These are phyloP conservation scores for Florisuga fusca DNA, from an alignment of 2,797 vertebrate genomes.

Conservation along the genomic window DNA sequence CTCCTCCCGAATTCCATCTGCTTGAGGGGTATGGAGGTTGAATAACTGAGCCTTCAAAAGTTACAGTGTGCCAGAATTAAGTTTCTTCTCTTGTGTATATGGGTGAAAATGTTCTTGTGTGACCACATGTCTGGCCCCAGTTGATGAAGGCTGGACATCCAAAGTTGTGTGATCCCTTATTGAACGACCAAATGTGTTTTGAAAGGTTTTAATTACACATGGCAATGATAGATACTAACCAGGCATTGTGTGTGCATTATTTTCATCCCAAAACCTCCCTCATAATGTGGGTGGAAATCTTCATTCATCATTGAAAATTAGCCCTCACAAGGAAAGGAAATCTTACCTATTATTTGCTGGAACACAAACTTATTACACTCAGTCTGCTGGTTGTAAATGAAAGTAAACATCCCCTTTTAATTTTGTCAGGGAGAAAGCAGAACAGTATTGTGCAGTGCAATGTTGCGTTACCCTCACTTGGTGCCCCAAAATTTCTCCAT, in stretches of 20 bases:
- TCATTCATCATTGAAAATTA: background rate
- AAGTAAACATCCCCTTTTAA: background rate
- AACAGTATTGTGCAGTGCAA: background rate
- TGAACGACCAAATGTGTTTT: background rate
- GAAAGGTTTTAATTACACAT: background rate
- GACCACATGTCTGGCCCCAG: background rate
- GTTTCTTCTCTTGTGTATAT: background rate
- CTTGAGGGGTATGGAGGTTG: conserved; percentile 51
- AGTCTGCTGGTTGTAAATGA: background rate
- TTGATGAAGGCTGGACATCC: background rate
- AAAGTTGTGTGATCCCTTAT: background rate
- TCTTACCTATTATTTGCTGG: background rate
- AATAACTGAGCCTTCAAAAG: background rate
- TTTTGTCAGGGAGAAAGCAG: background rate
- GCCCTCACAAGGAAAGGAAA: background rate
- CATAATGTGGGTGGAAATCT: background rate
- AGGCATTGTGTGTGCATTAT: background rate
- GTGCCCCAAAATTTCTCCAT: background rate
- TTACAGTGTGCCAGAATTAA: background rate
- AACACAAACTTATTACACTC: background rate
- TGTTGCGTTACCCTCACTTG: rapidly evolving
- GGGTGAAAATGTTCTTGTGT: background rate
- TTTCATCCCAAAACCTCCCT: background rate
- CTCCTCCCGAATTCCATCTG: conserved; percentile 64
- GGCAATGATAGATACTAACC: background rate